Percentiles rank a stretch among this genome's conserved stretches.
Evolutionary conservation across 2,888 invertebrate species (phyloP).

Genomic region (Polydrusus cervinus): DNA sequence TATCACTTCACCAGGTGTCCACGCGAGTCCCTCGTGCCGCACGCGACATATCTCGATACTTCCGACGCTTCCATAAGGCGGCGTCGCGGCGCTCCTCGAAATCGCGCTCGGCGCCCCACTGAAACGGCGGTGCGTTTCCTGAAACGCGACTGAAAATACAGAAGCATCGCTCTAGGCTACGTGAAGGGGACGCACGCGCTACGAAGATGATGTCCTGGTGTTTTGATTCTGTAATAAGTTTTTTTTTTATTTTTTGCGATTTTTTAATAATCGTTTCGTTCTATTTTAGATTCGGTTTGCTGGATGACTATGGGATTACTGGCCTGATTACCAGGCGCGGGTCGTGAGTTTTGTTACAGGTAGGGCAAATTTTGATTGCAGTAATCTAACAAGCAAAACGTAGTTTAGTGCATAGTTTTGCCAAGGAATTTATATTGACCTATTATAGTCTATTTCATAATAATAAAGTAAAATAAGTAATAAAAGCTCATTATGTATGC

Average conservation of each 20-base stretch:
- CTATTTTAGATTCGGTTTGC: background rate
- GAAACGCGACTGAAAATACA: slow-evolving; percentile 51
- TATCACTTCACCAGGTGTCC: slow-evolving; percentile 17
- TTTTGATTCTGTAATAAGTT: slow-evolving; percentile 12
- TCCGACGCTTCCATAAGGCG: slow-evolving; percentile 30
- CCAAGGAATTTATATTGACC: too few relatives aligned
- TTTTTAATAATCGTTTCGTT: background rate
- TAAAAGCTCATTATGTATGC: too few relatives aligned
- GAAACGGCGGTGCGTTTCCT: slow-evolving; percentile 46
- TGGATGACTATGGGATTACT: too few relatives aligned
- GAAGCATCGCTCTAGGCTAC: slow-evolving; percentile 39
- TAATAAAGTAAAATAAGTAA: too few relatives aligned
- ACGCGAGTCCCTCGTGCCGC: slow-evolving; percentile 17
- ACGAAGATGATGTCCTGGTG: slow-evolving; percentile 36
- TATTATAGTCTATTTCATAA: too few relatives aligned
- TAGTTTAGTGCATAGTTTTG: too few relatives aligned
- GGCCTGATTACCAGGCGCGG: too few relatives aligned
- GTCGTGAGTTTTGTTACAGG: too few relatives aligned
- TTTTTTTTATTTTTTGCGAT: background rate
- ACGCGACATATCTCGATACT: slow-evolving; percentile 29
- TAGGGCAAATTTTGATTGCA: too few relatives aligned
- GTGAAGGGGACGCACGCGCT: slow-evolving; percentile 46
- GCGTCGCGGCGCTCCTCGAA: slow-evolving; percentile 32
- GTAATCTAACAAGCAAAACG: too few relatives aligned
- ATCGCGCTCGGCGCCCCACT: slow-evolving; percentile 36